Evolutionary conservation across 2,113 vertebrate genomes (phyloP).

Genomic region (Melanerpes aurifrons): DNA sequence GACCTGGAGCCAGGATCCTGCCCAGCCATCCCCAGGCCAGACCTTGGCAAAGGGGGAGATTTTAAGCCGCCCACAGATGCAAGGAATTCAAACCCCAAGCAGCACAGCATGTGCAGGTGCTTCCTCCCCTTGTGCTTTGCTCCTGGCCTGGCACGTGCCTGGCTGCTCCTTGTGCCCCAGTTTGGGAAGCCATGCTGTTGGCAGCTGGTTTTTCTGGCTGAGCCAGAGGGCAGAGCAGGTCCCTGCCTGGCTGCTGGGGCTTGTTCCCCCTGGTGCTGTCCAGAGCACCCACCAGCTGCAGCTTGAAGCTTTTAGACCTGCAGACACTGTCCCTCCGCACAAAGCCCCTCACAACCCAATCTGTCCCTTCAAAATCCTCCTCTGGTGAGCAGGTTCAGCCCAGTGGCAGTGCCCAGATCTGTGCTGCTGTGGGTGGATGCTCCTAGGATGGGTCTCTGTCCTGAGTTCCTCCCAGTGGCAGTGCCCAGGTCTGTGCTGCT

Average conservation of each 20-base stretch:
- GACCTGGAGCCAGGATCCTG: background rate
- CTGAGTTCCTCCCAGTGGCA: background rate
- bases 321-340: background rate
- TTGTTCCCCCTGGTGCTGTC: rapidly evolving
- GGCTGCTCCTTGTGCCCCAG: rapidly evolving
- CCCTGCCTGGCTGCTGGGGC: background rate
- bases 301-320: background rate
- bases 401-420: background rate
- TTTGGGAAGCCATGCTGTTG: rapidly evolving
- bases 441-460: background rate
- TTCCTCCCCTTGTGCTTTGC: background rate
- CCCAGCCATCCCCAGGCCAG: background rate
- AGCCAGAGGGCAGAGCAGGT: background rate
- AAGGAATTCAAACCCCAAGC: background rate
- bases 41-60: background rate
- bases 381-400: background rate
- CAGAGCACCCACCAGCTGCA: background rate
- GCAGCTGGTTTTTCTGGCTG: background rate
- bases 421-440: rapidly evolving
- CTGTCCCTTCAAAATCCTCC: rapidly evolving
- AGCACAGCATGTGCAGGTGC: rapidly evolving
- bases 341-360: background rate
- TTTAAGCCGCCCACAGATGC: background rate
- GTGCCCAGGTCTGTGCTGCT: rapidly evolving
- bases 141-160: rapidly evolving